Evolutionary conservation across 2,888 invertebrate genomes (phyloP).

Genomic region (Epinotia nisella): DNA sequence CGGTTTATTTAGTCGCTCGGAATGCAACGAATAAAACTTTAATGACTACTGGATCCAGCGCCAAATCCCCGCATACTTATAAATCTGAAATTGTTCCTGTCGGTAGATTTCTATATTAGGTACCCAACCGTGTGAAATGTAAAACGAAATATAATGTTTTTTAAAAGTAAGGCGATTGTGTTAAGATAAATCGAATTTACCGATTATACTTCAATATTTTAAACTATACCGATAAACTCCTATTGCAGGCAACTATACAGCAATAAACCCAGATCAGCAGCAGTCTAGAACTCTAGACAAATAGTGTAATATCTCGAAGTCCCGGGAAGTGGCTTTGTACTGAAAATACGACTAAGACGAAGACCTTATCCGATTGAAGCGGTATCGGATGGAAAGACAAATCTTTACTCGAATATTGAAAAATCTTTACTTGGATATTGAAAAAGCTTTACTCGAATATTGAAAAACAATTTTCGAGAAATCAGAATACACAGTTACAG

Average conservation of each 20-base stretch:
- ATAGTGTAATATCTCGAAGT: slow-evolving; percentile 18
- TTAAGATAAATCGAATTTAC: not conserved
- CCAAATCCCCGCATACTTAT: slow-evolving; percentile 26
- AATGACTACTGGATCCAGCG: slow-evolving; percentile 16
- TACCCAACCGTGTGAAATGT: not conserved
- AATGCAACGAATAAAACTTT: slow-evolving; percentile 18
- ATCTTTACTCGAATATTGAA: slow-evolving; percentile 2
- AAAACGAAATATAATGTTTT: not conserved
- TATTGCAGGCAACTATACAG: not conserved
- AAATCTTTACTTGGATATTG: no score
- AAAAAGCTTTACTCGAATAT: not conserved
- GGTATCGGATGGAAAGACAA: not conserved
- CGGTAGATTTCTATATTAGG: slow-evolving; percentile 5
- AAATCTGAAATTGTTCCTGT: slow-evolving; percentile 19
- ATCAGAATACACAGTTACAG: not conserved
- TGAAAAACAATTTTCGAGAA: not conserved
- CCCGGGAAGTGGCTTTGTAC: slow-evolving; percentile 8
- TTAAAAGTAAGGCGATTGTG: not conserved
- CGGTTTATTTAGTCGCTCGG: slow-evolving; percentile 26
- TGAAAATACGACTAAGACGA: slow-evolving; percentile 12
- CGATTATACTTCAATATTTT: no score
- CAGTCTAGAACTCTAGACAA: slow-evolving; percentile 32
- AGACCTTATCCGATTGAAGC: not conserved
- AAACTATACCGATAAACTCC: not conserved
- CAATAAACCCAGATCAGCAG: slow-evolving; percentile 2